Evolutionary conservation across 2,888 invertebrate species (phyloP), one percentile per base, ranked within the genome.

Genomic region (Athrips mouffetella): DNA sequence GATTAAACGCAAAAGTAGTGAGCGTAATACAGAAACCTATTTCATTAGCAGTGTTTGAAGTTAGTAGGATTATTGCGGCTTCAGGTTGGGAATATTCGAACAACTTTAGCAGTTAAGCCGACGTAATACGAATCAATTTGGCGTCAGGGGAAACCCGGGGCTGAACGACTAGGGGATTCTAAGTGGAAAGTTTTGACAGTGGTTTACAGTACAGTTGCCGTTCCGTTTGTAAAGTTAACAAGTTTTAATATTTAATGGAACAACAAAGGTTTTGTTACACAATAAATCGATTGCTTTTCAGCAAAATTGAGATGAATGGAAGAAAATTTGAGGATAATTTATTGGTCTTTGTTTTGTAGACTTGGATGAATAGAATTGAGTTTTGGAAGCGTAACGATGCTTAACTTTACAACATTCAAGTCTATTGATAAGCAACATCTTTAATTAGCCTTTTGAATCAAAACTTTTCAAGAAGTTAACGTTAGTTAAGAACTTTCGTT

Each of bases 101-200:
- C 50, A 51, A 58, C 42, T 60, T 62, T 55, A 41, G 27, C 44
- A 52, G 52, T 55, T 54, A 59, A 50, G 33, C 42, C 44, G 39
- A 31, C 18, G 52, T 48, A 52, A 54, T 55, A 64, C 45, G 51
- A 51, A 51, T 52, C 55, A 55, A 60, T 59, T 61, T 58, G 23
- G 51, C 50, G 48, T 56, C 51, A 47, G 49, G 49, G 48, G 49
- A 50, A 53, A 54, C 37, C 49, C 45, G 47, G 52, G 46, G 51
- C 35, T 20, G 37, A n/a, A 21, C 37, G 37, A 60, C 51, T 53
- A 50, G 40, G 55, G 60, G 60, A 57, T 58, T 65, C 62, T 62
- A 60, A 63, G 62, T 58, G 58, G 55, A 54, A 70, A 70, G 66
- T 73, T 72, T 59, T 64, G 67, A 67, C 68, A 67, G 63, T 63